Percentiles rank a stretch among this genome's conserved stretches.
Evolutionary conservation across 2,888 invertebrate genomes (phyloP).

Genomic region (Siphonodentalium dalli): DNA sequence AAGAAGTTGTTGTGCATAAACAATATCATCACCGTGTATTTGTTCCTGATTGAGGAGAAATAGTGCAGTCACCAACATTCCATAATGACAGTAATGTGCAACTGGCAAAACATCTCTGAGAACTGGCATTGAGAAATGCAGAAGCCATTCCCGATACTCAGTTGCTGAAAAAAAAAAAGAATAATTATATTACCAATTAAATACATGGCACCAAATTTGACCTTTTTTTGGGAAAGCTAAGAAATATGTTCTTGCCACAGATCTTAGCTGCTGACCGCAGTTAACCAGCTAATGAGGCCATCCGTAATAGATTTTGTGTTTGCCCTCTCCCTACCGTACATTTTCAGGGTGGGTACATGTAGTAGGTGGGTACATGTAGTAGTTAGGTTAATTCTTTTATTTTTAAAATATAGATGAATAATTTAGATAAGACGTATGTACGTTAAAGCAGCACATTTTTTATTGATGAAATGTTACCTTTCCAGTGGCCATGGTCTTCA

Average conservation of each 20-base stretch:
- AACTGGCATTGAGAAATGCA: slow-evolving; percentile 19
- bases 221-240: too few relatives aligned
- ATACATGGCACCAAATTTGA: too few relatives aligned
- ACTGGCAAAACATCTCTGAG: slow-evolving; percentile 4
- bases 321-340: too few relatives aligned
- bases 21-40: not conserved
- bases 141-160: slow-evolving; percentile 19
- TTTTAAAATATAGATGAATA: not conserved
- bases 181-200: too few relatives aligned
- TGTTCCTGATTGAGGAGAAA: slow-evolving; percentile 6
- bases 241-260: too few relatives aligned
- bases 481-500: slow-evolving; percentile 16
- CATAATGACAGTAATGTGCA: slow-evolving; percentile 2
- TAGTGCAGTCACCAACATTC: slow-evolving; percentile 14
- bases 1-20: slow-evolving; percentile 3
- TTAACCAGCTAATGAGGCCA: too few relatives aligned
- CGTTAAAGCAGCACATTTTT: not conserved
- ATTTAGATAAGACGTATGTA: not conserved
- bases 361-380: too few relatives aligned
- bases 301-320: too few relatives aligned
- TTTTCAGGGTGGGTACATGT: too few relatives aligned
- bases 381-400: too few relatives aligned
- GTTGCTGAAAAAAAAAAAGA: slow-evolving; percentile 16
- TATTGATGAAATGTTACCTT: slow-evolving; percentile 9
- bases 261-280: too few relatives aligned